Conservation (phyloP, 2,113 vertebrate species). For the Oreotragus oreotragus region DNA sequence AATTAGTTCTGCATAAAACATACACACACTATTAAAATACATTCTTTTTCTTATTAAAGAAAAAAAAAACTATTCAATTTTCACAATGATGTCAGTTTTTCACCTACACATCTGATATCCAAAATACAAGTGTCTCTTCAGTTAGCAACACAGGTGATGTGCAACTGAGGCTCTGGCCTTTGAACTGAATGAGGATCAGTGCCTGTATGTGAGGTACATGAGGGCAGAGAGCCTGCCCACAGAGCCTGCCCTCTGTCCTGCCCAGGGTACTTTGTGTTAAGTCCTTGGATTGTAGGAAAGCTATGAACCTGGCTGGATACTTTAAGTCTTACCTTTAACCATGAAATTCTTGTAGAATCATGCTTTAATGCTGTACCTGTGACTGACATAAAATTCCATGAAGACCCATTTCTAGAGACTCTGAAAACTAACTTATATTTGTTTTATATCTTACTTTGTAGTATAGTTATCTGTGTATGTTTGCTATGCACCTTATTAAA, state of each 20-base stretch:
- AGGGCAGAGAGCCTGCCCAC: no score
- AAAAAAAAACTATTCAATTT: background rate
- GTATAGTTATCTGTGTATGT: background rate
- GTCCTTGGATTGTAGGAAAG: background rate
- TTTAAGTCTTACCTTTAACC: background rate
- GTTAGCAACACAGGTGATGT: background rate
- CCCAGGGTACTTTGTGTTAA: background rate
- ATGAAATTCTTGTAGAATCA: background rate
- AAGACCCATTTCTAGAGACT: background rate
- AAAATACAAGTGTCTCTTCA: background rate
- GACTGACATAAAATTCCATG: background rate
- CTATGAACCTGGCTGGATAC: background rate
- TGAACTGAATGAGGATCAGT: background rate
- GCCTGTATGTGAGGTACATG: background rate
- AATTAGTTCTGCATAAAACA: background rate
- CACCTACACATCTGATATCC: background rate
- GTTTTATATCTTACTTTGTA: background rate
- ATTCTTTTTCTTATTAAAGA: background rate
- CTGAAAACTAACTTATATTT: background rate
- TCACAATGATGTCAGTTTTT: background rate
- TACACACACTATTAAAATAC: background rate
- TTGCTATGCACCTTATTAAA: background rate
- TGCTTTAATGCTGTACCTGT: background rate
- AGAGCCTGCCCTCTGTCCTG: background rate
- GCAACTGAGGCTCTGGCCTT: background rate